Evolutionary conservation across 2,797 vertebrate genomes (phyloP).

Genomic region (Leptoclinus maculatus): DNA sequence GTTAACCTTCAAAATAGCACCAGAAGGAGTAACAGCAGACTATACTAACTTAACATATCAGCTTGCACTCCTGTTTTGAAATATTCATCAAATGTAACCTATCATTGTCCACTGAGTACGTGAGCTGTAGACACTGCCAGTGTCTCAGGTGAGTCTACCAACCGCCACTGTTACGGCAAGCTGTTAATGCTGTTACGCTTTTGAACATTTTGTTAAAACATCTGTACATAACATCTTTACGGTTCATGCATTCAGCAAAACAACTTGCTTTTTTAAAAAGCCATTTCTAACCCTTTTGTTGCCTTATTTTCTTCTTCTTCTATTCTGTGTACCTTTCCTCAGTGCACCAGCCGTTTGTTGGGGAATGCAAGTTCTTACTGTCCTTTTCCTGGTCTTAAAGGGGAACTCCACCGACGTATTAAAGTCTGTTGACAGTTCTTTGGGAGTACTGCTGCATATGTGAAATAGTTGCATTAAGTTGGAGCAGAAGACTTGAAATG

Average conservation of each 20-base stretch:
- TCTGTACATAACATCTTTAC: neutral
- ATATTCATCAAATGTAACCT: neutral
- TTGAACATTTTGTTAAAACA: neutral
- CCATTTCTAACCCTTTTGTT: neutral
- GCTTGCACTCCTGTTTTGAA: neutral
- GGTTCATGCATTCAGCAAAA: neutral
- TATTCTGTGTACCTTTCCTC: neutral
- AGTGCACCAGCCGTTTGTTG: neutral
- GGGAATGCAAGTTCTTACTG: neutral
- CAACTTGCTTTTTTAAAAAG: neutral
- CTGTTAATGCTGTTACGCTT: neutral
- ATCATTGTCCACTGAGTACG: neutral
- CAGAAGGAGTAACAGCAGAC: conserved; percentile 11
- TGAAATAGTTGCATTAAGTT: neutral
- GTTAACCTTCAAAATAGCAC: conserved; percentile 31
- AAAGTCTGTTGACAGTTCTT: neutral
- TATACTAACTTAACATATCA: neutral
- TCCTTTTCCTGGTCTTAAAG: neutral
- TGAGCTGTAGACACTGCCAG: neutral
- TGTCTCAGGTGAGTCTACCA: neutral
- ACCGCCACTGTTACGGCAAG: neutral
- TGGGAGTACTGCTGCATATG: neutral
- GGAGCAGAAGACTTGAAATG: neutral
- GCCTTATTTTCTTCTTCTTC: neutral
- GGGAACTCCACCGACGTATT: too few relatives aligned